Percentiles rank a stretch among this genome's conserved stretches.
Evolutionary conservation across 2,888 invertebrate genomes (phyloP).

Genomic region (Tortrix viridana): DNA sequence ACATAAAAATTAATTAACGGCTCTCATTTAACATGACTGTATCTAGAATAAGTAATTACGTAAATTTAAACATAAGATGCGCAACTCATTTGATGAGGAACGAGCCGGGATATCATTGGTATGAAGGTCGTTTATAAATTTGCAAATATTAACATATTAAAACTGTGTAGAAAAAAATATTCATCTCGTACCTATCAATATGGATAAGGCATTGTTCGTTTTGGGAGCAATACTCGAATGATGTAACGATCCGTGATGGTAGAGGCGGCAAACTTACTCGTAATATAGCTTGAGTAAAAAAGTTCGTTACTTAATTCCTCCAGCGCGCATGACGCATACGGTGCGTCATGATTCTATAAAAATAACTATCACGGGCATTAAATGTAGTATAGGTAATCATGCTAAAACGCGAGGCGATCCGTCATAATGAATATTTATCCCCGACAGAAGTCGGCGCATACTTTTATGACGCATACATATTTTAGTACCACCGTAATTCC

Average conservation of each 20-base stretch:
- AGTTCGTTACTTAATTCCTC: too few relatives aligned
- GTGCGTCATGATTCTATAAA: background rate
- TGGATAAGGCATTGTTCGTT: constrained; percentile 13
- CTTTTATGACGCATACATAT: constrained; percentile 84
- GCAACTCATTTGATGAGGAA: constrained; percentile 23
- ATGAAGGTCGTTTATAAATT: constrained; percentile 28
- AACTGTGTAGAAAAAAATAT: constrained; percentile 8
- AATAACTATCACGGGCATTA: constrained; percentile 42
- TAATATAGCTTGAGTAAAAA: too few relatives aligned
- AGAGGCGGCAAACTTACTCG: background rate
- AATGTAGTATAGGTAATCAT: constrained; percentile 76
- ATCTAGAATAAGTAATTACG: constrained; percentile 24
- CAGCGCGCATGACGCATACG: background rate
- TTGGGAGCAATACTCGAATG: background rate
- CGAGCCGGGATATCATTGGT: constrained; percentile 20
- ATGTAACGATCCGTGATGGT: background rate
- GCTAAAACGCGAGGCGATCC: constrained; percentile 81
- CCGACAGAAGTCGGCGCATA: constrained; percentile 77
- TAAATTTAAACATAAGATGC: constrained; percentile 31
- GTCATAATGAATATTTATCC: constrained; percentile 83
- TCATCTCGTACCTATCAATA: constrained; percentile 6
- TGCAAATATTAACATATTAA: constrained; percentile 24
- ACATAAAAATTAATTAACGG: constrained; percentile 24
- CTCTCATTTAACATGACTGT: constrained; percentile 12
- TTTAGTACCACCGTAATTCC: constrained; percentile 81